phyloP scores from a whole-genome alignment of 2,888 invertebrate genomes.

The Scaptomyza tumidula region DNA sequence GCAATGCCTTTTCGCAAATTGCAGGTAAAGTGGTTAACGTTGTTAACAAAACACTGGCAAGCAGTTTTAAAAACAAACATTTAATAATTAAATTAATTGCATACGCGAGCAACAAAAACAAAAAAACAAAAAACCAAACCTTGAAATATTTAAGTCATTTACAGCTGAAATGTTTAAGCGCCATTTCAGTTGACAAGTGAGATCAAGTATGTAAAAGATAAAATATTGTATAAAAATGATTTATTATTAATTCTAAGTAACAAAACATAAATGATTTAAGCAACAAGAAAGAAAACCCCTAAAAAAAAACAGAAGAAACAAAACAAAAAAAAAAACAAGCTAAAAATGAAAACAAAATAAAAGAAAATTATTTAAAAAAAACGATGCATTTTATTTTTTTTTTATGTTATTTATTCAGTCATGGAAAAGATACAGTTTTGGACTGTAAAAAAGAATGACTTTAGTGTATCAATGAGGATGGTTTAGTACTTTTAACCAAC shows the following conservation, averaged over 20 bases:
- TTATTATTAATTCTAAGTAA: constrained; percentile 73
- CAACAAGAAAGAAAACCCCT: constrained; percentile 59
- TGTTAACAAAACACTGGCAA: constrained; percentile 73
- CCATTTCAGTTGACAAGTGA: constrained; percentile 60
- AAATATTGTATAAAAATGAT: constrained; percentile 81
- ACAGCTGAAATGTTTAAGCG: constrained; percentile 57
- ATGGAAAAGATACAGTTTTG: too few species aligned
- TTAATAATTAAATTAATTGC: constrained; percentile 64
- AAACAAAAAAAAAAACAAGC: constrained; percentile 45
- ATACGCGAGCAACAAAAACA: constrained; percentile 48
- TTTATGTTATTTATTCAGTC: too few species aligned
- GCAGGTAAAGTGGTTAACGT: constrained; percentile 71
- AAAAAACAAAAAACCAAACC: constrained; percentile 16
- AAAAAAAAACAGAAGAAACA: constrained; percentile 39
- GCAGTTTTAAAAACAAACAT: constrained; percentile 70
- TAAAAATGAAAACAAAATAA: constrained; percentile 76
- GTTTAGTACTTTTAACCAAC: too few species aligned
- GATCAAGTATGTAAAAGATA: constrained; percentile 67
- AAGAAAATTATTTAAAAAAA: constrained; percentile 73
- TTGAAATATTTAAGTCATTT: constrained; percentile 66
- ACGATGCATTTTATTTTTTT: not conserved
- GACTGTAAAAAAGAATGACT: too few species aligned
- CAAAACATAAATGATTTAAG: constrained; percentile 66
- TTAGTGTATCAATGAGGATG: too few species aligned
- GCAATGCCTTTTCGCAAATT: constrained; percentile 69